phyloP scores from a whole-genome alignment of 2,888 invertebrate species.

The Hirtodrosophila confusa region DNA sequence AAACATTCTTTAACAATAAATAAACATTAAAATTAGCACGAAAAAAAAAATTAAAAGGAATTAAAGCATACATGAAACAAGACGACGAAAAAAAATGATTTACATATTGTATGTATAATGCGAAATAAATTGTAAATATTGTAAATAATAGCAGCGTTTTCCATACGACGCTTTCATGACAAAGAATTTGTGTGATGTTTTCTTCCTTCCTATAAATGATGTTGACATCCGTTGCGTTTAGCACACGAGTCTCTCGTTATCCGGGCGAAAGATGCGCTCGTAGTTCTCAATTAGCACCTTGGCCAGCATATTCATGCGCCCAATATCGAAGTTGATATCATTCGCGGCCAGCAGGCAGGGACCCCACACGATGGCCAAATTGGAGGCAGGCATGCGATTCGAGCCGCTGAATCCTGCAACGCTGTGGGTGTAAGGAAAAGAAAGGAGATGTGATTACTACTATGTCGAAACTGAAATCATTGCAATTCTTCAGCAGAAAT shows the following conservation, averaged over 20 bases:
- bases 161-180: not conserved
- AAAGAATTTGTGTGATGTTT: slow-evolving; percentile 22
- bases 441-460: not conserved
- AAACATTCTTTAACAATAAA: slow-evolving; percentile 50
- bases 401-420: slow-evolving; percentile 81
- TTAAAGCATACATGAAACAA: slow-evolving; percentile 11
- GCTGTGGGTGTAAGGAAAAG: slow-evolving; percentile 53
- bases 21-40: slow-evolving; percentile 54
- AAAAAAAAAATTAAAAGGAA: slow-evolving; percentile 2
- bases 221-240: slow-evolving; percentile 30
- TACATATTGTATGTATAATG: slow-evolving; percentile 7
- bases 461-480: too few relatives aligned
- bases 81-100: slow-evolving; percentile 6
- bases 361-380: slow-evolving; percentile 84
- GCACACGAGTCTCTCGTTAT: slow-evolving; percentile 82
- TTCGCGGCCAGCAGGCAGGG: slow-evolving; percentile 83
- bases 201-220: not conserved
- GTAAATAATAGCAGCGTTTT: slow-evolving; percentile 1
- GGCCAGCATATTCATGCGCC: slow-evolving; percentile 83
- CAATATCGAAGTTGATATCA: slow-evolving; percentile 81
- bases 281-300: slow-evolving; percentile 84
- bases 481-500: too few relatives aligned
- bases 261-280: slow-evolving; percentile 80
- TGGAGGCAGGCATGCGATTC: slow-evolving; percentile 84
- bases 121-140: slow-evolving; percentile 5